Percentiles rank a stretch among this genome's conserved stretches.
phyloP scores from a whole-genome alignment of 2,797 vertebrate species.

The Rhinogobio ventralis region DNA sequence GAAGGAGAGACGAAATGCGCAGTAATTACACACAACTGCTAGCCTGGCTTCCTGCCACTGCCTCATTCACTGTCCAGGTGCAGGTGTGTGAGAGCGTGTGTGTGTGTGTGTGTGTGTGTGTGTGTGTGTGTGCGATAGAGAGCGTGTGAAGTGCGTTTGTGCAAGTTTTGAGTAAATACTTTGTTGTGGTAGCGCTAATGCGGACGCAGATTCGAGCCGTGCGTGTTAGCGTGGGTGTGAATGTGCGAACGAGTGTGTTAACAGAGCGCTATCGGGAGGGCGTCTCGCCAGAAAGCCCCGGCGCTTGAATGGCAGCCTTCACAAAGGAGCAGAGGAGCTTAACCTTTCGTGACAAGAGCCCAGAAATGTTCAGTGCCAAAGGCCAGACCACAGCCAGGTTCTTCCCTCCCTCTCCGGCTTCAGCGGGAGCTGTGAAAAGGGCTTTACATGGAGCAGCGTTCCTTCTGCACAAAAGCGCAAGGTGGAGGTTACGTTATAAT shows the following conservation, averaged over 20 bases:
- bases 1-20: conserved; percentile 74
- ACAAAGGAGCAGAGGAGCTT: conserved; percentile 73
- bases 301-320: conserved; percentile 70
- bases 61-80: conserved; percentile 82
- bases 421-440: conserved; percentile 68
- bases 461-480: conserved; percentile 75
- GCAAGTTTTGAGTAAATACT: conserved; percentile 55
- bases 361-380: conserved; percentile 62
- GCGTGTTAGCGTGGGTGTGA: conserved; percentile 60
- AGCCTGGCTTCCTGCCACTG: conserved; percentile 82
- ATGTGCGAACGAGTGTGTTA: conserved; percentile 65
- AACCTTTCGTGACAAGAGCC: conserved; percentile 73
- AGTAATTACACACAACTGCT: conserved; percentile 85
- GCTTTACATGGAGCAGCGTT: conserved; percentile 73
- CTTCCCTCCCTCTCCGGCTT: conserved; percentile 48
- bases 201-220: conserved; percentile 32
- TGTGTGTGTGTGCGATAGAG: conserved; percentile 16
- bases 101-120: conserved; percentile 31
- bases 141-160: conserved; percentile 52
- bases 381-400: conserved; percentile 57
- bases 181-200: conserved; percentile 53
- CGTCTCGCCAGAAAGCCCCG: conserved; percentile 59
- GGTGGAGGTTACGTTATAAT: conserved; percentile 76
- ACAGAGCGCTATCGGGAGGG: conserved; percentile 70
- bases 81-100: conserved; percentile 60